phyloP scores from a whole-genome alignment of 1,140 invertebrate species.

The Aphaenogaster floridana region DNA sequence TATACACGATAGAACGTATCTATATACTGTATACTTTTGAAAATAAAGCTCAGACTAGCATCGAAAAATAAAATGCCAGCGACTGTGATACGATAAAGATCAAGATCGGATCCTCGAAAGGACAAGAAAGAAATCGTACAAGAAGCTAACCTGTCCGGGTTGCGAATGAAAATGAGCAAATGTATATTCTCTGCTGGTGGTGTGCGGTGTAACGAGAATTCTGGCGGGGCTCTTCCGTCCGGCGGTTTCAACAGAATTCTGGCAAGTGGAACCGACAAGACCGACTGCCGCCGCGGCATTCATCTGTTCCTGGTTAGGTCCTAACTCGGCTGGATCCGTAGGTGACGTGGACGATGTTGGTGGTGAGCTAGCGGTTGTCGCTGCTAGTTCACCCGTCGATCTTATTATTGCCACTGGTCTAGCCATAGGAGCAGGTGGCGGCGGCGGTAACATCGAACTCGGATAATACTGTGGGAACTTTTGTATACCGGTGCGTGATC shows the following conservation, averaged over 20 bases:
- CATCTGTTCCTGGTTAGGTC: conserved; percentile 84
- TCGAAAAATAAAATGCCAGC: background rate
- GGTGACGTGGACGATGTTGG: conserved; percentile 90
- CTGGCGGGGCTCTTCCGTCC: conserved; percentile 85
- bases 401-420: conserved; percentile 97
- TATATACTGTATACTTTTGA: background rate
- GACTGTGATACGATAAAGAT: background rate
- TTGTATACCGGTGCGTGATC: conserved; percentile 88
- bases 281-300: conserved; percentile 82
- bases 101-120: conserved; percentile 1
- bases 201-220: conserved; percentile 86
- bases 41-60: background rate
- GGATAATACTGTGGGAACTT: conserved; percentile 95
- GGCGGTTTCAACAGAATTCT: conserved; percentile 86
- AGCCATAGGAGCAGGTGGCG: conserved; percentile 98
- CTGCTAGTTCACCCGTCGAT: conserved; percentile 90
- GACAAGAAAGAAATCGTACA: conserved; percentile 59
- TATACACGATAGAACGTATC: background rate
- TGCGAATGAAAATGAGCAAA: conserved; percentile 97
- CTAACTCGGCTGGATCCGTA: conserved; percentile 82
- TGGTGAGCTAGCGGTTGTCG: conserved; percentile 88
- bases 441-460: conserved; percentile 96
- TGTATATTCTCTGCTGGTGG: conserved; percentile 91
- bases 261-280: conserved; percentile 85
- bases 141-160: conserved; percentile 92